Evolutionary conservation across 2,113 vertebrate genomes (phyloP).

Genomic region (Odocoileus virginianus): DNA sequence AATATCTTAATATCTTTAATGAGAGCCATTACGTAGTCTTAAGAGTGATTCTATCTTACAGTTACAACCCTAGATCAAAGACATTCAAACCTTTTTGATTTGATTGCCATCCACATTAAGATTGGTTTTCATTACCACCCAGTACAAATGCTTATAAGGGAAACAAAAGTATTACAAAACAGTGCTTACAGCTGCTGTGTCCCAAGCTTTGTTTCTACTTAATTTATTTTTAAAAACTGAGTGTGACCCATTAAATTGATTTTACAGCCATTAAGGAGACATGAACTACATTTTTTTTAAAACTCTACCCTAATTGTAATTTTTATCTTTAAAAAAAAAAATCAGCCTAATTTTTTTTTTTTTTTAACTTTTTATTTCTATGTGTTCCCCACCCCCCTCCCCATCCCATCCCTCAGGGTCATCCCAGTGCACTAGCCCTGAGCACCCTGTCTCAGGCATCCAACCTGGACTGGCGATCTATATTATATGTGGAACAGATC

Average conservation of each 20-base stretch:
- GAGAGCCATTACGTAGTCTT: neutral
- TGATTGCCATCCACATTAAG: neutral
- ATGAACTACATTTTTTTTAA: neutral
- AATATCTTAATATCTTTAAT: neutral
- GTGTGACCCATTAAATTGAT: neutral
- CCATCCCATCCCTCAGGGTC: neutral
- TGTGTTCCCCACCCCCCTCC: neutral
- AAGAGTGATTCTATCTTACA: neutral
- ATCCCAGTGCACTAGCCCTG: neutral
- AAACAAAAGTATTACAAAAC: neutral
- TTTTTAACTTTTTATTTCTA: neutral
- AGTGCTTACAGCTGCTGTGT: neutral
- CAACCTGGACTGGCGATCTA: neutral
- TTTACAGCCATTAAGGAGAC: neutral
- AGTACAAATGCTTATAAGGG: neutral
- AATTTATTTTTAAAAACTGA: neutral
- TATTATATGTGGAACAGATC: neutral
- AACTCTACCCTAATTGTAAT: neutral
- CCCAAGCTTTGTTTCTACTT: neutral
- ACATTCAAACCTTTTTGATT: neutral
- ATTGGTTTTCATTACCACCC: neutral
- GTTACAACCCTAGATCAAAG: neutral
- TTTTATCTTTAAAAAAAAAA: neutral
- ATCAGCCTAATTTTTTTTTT: neutral
- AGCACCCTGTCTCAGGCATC: neutral